Evolutionary conservation across 2,113 vertebrate species (phyloP), one percentile per base, ranked within the genome.

Genomic region (Neoarius graeffei): DNA sequence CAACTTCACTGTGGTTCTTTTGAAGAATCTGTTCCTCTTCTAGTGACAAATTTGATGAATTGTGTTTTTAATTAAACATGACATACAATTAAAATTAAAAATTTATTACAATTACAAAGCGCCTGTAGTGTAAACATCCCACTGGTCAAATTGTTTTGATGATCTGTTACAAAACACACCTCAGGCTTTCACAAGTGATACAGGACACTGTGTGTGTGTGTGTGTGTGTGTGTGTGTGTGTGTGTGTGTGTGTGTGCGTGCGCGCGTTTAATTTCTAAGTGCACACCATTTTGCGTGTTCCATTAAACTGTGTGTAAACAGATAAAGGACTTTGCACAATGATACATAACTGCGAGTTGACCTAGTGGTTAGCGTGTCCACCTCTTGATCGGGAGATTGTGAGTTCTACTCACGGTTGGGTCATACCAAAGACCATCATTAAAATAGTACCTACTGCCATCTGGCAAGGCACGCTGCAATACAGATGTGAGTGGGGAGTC

Each of bases 211-310:
- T 79, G 23, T 79, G 52, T 79, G 50, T 79, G 76, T 54, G 50
- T 54, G 74, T 79, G 76, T 79, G 50, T 79, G 76, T 52, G 76
- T 79, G n/a, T n/a, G n/a, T n/a, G n/a, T n/a, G n/a, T n/a, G n/a
- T n/a, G n/a, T n/a, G n/a, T n/a, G n/a, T n/a, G n/a, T n/a, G n/a
- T n/a, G n/a, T n/a, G n/a, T n/a, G n/a, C n/a, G n/a, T n/a, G 76
- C 52, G 74, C 52, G 48, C 52, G 73, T 52, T 52, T 52, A 11
- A 76, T 76, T 76, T 76, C 10, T n/a, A 5, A 76, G 9, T 74
- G 30, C 7, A 48, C 35, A 74, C 2, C 35, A 74, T 48, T 20
- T 74, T 48, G 71, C 10, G 48, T 76, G 9, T 52, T 73, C 17
- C 7, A 42, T 73, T 73, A 73, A 71, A 71, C 62, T 9, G 48